Percentiles rank a stretch among this genome's conserved stretches.
These are phyloP conservation scores for Crenichthys baileyi DNA, from an alignment of 2,797 vertebrate species.

Conservation along the genomic window DNA sequence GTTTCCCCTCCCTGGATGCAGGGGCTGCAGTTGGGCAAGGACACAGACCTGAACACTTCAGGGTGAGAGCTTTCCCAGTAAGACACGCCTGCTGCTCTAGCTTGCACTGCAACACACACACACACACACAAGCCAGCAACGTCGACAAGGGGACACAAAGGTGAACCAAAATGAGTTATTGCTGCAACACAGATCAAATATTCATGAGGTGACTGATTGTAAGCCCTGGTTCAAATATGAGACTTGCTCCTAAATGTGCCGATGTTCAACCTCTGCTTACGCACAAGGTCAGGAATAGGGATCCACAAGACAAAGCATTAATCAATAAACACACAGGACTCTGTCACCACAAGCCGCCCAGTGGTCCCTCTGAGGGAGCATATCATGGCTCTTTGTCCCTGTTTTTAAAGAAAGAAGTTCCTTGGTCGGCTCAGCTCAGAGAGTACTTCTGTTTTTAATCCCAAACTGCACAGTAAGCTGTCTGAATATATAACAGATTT, in stretches of 20 bases:
- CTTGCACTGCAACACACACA: slow-evolving; percentile 86
- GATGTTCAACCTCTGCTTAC: slow-evolving; percentile 47
- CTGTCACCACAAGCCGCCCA: slow-evolving; percentile 54
- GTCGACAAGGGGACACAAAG: slow-evolving; percentile 60
- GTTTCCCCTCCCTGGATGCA: slow-evolving; percentile 78
- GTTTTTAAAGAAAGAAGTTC: slow-evolving; percentile 29
- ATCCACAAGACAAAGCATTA: slow-evolving; percentile 69
- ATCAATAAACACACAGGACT: slow-evolving; percentile 71
- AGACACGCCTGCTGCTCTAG: slow-evolving; percentile 97
- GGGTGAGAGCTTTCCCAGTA: slow-evolving; percentile 89
- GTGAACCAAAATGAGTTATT: slow-evolving; percentile 69
- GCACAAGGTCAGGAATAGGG: slow-evolving; percentile 70
- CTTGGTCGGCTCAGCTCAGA: slow-evolving; percentile 28
- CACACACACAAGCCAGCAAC: slow-evolving; percentile 9
- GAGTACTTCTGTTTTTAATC: slow-evolving; percentile 22
- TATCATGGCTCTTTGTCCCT: slow-evolving; percentile 55
- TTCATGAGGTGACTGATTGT: slow-evolving; percentile 72
- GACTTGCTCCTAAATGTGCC: slow-evolving; percentile 52
- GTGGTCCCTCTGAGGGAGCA: slow-evolving; percentile 53
- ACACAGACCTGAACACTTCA: slow-evolving; percentile 90
- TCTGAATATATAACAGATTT: slow-evolving; percentile 4
- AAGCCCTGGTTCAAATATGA: slow-evolving; percentile 66
- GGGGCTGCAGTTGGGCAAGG: slow-evolving; percentile 88
- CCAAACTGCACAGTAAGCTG: not conserved
- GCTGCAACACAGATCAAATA: slow-evolving; percentile 73